phyloP scores from a whole-genome alignment of 1,140 invertebrate species.

The Bombus soroeensis region DNA sequence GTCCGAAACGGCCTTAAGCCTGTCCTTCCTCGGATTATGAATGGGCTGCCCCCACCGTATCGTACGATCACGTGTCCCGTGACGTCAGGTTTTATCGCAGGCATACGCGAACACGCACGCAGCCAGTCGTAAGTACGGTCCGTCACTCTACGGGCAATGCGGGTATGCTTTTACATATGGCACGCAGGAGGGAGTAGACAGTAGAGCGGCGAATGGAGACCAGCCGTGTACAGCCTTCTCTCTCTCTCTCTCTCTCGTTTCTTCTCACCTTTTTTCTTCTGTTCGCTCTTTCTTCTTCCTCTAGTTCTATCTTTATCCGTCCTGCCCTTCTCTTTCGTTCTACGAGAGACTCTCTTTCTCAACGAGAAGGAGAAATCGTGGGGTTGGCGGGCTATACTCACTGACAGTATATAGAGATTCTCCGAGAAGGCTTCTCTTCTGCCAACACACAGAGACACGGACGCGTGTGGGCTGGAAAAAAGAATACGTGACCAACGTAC shows the following conservation, averaged over 20 bases:
- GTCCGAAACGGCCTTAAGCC: conserved; percentile 78
- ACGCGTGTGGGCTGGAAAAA: conserved; percentile 67
- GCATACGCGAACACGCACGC: conserved; percentile 59
- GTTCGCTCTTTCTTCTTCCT: not conserved
- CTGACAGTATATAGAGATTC: conserved; percentile 22
- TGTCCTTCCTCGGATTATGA: conserved; percentile 81
- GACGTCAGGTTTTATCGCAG: conserved; percentile 67
- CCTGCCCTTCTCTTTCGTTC: not conserved
- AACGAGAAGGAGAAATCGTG: conserved; percentile 16
- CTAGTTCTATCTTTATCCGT: not conserved
- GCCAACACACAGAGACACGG: conserved; percentile 46
- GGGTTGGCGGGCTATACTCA: conserved; percentile 5
- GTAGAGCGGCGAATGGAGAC: not conserved
- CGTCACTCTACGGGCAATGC: conserved; percentile 22
- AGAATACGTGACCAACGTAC: conserved; percentile 75
- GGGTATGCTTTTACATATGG: conserved; percentile 46
- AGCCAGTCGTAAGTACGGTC: conserved; percentile 53
- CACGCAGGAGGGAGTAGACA: conserved; percentile 32
- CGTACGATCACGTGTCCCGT: conserved; percentile 73
- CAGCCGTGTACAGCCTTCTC: not conserved
- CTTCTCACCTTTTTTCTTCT: not conserved
- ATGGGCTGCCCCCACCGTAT: conserved; percentile 71
- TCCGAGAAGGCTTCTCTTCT: conserved; percentile 44
- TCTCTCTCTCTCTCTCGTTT: not conserved
- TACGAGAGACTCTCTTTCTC: conserved; percentile 5